Base-by-base conservation (phyloP, 2,113 vertebrate genomes). In the Vimba vimba region DNA sequence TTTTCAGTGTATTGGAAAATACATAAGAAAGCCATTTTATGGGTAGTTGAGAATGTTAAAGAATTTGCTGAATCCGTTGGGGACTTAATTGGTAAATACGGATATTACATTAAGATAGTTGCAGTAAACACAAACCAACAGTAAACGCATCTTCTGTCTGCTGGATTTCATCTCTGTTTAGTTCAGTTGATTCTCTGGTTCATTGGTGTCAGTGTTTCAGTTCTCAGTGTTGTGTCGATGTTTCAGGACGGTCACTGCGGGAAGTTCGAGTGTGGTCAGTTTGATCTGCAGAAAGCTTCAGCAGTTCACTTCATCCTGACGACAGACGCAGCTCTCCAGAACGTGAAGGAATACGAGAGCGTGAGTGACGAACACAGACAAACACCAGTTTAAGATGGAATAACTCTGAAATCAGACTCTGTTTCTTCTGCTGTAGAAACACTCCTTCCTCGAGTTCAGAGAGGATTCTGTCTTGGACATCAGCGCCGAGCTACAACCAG, bases 401-500 rank as follows among this genome's bases (percentile, higher is more conserved):
- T 57, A 57, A 57, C 19, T 57, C 52, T 57, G 6, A 57, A 57
- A 6, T 19, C 55, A 57, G 55, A 57, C 55, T 57, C 17, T 57
- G 55, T 57, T 57, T 57, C 21, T 81, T 59, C 2, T 62, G 74
- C 71, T 82, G 15, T 59, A 89, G 88, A 86, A 3, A 60, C 9
- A 33, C 33, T 27, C 13, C 39, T 73, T 89, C 78, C 0, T 43
- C 8, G 62, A 78, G 73, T 64, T 85, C 79, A 84, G 64, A 43
- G 7, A 19, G 30, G 82, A 87, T 30, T 55, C 52, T 1, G 15
- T n/a, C 4, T 73, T 88, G 9, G 15, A 30, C 23, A 33, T 76
- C 73, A 69, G 13, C 8, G 85, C 85, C 27, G 19, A 86, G 30
- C 10, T 89, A 84, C 50, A 33, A 43, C 27, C 88, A 89, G 78